phyloP scores from a whole-genome alignment of 2,888 invertebrate genomes.

The Tortricodes alternella region DNA sequence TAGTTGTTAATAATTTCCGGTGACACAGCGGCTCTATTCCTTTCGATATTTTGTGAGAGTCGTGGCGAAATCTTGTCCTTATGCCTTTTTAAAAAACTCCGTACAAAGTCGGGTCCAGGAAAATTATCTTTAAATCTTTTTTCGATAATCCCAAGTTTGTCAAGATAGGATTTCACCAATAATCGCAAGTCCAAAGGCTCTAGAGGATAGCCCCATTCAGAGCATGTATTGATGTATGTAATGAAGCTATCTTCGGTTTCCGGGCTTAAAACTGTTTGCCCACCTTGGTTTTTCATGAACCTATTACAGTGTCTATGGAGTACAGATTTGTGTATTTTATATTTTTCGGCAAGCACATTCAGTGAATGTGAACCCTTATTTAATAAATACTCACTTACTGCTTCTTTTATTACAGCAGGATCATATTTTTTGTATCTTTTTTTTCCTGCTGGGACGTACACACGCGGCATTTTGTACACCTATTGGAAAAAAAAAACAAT shows the following conservation, averaged over 20 bases:
- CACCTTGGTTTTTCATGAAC: constrained; percentile 35
- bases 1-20: constrained; percentile 33
- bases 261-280: constrained; percentile 34
- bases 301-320: constrained; percentile 32
- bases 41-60: constrained; percentile 38
- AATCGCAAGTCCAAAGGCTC: constrained; percentile 32
- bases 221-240: constrained; percentile 34
- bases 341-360: constrained; percentile 28
- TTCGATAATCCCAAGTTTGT: constrained; percentile 27
- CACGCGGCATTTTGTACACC: not conserved
- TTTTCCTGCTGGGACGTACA: not conserved
- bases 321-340: constrained; percentile 30
- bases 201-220: constrained; percentile 41
- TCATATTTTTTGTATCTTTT: not conserved
- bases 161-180: constrained; percentile 37
- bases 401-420: not conserved
- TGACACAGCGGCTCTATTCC: constrained; percentile 33
- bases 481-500: not conserved
- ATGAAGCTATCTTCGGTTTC: constrained; percentile 35
- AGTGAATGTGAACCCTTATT: not conserved
- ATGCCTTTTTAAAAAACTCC: constrained; percentile 36
- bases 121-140: constrained; percentile 38
- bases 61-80: constrained; percentile 31
- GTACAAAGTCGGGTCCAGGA: constrained; percentile 36
- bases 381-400: not conserved